Evolutionary conservation across 1,140 invertebrate species (phyloP), one percentile per base, ranked within the genome.

Genomic region (Drosophila auraria): DNA sequence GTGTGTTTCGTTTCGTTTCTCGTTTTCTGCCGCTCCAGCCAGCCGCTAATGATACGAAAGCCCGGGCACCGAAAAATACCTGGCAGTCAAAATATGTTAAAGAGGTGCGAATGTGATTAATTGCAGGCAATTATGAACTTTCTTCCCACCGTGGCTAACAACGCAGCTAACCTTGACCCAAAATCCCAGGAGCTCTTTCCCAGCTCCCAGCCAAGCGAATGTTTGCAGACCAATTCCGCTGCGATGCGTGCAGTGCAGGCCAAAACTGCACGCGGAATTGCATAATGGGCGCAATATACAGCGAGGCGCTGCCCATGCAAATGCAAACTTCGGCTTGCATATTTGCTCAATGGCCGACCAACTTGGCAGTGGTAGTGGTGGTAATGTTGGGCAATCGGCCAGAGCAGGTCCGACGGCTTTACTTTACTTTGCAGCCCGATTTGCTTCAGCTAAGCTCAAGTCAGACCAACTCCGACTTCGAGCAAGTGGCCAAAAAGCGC

Each of bases 151-250:
- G 38, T 57, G 61, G 60, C 66, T 69, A 70, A 70, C 59, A 73
- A 51, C 75, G 78, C 63, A 82, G 76, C 79, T 90, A 90, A 80
- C 86, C 86, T 90, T 90, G 86, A 90, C 86, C 86, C 87, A 90
- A 91, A 58, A 61, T 50, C 30, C 33, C 11, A 2, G 12, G n/a
- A 23, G 42, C 47, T 54, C 63, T 23, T 38, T 61, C 63, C 44
- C 42, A 44, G 11, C 54, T 61, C 63, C 44, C 42, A 44, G 11
- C 54, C 38, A 20, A 20, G 47, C 38, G 64, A 38, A 72, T 53
- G 30, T 47, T 54, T 73, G 36, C 40, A 12, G n/a, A 15, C 23
- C 5, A 17, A 36, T 20, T 30, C 12, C 12, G 30, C 3, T 5
- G 15, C 53, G 36, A 17, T 47, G 56, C 63, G 42, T 53, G 44